Conservation (phyloP, 2,113 vertebrate genomes). For the Herpetotheres cachinnans region DNA sequence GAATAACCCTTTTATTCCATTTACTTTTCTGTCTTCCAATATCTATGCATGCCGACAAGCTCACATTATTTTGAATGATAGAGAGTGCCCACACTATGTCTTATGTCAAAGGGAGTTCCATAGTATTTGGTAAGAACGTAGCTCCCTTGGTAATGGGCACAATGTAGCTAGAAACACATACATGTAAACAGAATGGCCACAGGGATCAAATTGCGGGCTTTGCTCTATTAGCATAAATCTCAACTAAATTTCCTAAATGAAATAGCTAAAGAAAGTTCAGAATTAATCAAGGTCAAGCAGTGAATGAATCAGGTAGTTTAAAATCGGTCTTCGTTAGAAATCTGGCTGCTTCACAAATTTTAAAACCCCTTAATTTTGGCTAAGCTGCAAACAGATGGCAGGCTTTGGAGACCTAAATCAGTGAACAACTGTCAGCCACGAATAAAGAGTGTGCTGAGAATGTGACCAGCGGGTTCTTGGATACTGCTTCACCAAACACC, state of each 20-base stretch:
- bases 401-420: neutral
- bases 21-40: neutral
- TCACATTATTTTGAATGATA: neutral
- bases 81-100: too few relatives aligned
- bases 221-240: neutral
- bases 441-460: neutral
- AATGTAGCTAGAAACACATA: neutral
- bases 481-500: neutral
- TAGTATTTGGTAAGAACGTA: neutral
- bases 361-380: neutral
- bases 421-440: neutral
- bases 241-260: neutral
- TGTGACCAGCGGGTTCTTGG: rapidly evolving
- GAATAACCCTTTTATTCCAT: neutral
- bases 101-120: neutral
- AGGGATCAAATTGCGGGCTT: neutral
- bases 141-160: neutral
- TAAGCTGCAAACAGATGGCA: neutral
- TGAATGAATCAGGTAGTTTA: neutral
- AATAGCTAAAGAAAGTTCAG: neutral
- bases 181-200: neutral
- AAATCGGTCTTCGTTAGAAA: neutral
- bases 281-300: neutral
- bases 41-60: neutral
- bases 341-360: neutral